These are phyloP conservation scores for Mallateleia sp. DNA, from an alignment of 2,888 invertebrate genomes.

Conservation along the genomic window DNA sequence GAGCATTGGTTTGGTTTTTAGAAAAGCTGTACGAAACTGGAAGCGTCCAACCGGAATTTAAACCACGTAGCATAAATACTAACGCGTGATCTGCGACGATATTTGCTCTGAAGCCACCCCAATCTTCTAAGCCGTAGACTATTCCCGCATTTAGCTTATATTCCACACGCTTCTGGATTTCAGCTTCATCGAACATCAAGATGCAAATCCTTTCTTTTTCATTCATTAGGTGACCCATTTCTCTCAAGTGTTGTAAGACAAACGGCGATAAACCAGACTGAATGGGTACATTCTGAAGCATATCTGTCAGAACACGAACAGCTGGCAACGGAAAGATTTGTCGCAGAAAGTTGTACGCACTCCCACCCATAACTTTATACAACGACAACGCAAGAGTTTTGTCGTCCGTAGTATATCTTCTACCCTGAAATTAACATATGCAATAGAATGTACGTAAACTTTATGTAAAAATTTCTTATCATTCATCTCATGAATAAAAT, in stretches of 20 bases:
- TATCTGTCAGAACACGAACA: not conserved
- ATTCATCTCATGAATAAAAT: no score
- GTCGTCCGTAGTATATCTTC: not conserved
- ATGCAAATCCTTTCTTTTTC: slow-evolving; percentile 1
- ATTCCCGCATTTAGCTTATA: not conserved
- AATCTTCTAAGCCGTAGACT: slow-evolving; percentile 29
- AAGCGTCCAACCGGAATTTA: slow-evolving; percentile 46
- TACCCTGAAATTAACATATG: not conserved
- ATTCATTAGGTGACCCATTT: not conserved
- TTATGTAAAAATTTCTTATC: no score
- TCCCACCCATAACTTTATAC: slow-evolving; percentile 19
- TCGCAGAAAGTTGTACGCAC: slow-evolving; percentile 2
- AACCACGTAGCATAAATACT: slow-evolving; percentile 57
- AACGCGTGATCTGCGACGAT: slow-evolving; percentile 54
- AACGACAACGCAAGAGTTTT: not conserved
- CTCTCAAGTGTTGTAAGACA: not conserved
- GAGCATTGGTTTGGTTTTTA: slow-evolving; percentile 25
- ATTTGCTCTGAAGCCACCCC: slow-evolving; percentile 24
- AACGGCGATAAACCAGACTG: slow-evolving; percentile 9
- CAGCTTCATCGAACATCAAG: slow-evolving; percentile 8
- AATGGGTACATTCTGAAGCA: slow-evolving; percentile 15
- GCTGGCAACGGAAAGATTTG: not conserved
- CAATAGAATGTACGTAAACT: no score
- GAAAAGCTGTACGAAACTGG: slow-evolving; percentile 50
- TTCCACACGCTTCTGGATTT: not conserved